Base-by-base conservation (phyloP, 2,113 vertebrate species). In the Polypterus bichir region DNA sequence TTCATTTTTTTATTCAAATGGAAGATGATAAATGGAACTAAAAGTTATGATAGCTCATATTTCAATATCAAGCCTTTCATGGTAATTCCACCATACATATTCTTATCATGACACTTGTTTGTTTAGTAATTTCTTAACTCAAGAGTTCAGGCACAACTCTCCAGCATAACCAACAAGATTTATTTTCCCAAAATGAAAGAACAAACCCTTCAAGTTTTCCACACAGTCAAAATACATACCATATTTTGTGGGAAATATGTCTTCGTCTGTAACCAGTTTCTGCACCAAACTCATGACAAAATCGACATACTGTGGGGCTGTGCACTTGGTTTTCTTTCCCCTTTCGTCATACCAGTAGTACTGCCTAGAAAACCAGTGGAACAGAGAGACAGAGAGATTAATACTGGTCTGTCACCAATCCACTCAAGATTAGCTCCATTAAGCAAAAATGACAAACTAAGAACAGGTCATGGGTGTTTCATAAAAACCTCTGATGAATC, bases 311-410 rank as follows among this genome's bases (percentile, higher is more conserved):
- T 99, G 96, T 5, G 96, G 96, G 57, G 92, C 96, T 1, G 95
- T 97, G 85, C 96, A 98, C 76, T 99, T 99, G 45, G 91, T 89
- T 83, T 99, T 99, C 89, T 95, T 97, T 67, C 96, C 95, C 85
- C 86, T 89, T 76, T 97, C 95, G 3, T 99, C 96, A 76, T 98
- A 90, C 95, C 96, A 98, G 91, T 93, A 93, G 90, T 97, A 97
- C 83, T 92, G 96, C 79, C 96, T 99, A 27, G 27, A 27, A 27
- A 27, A 27, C 27, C 27, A 27, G 2, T 27, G 27, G 27, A 27
- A 27, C 27, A 27, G 27, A n/a, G n/a, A n/a, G n/a, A n/a, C n/a
- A n/a, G n/a, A 27, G 27, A 27, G 27, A 27, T 27, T 27, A 27
- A 27, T 27, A 27, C 27, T 27, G 27, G 27, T 27, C 27, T 27